These are phyloP conservation scores for Labia minor DNA, from an alignment of 2,888 invertebrate species.

Conservation along the genomic window DNA sequence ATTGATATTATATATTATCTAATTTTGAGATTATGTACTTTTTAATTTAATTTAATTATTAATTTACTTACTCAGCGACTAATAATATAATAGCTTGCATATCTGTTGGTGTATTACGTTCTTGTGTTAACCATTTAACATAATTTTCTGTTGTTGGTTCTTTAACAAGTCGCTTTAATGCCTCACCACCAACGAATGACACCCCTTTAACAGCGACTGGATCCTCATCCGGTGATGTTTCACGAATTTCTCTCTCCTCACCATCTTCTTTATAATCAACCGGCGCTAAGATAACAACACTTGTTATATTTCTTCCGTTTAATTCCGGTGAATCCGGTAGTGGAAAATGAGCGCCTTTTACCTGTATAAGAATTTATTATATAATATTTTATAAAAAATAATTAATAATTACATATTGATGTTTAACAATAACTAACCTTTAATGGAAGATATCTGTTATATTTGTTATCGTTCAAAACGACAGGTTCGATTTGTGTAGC, in stretches of 20 bases:
- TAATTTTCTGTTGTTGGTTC: slow-evolving; percentile 68
- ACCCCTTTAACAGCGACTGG: slow-evolving; percentile 53
- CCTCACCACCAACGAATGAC: slow-evolving; percentile 61
- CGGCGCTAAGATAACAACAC: slow-evolving; percentile 75
- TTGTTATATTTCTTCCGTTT: slow-evolving; percentile 64
- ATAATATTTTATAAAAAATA: not conserved
- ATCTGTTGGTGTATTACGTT: slow-evolving; percentile 60
- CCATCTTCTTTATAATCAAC: slow-evolving; percentile 52
- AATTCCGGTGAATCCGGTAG: slow-evolving; percentile 67
- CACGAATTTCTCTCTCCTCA: slow-evolving; percentile 30
- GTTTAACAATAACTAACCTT: slow-evolving; percentile 38
- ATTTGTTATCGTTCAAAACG: slow-evolving; percentile 55
- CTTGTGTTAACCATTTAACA: slow-evolving; percentile 66
- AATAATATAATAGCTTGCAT: slow-evolving; percentile 71
- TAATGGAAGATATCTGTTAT: slow-evolving; percentile 71
- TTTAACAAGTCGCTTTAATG: slow-evolving; percentile 61
- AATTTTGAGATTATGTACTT: too few species aligned
- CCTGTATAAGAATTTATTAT: slow-evolving; percentile 33
- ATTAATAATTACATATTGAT: not conserved
- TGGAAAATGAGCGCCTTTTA: slow-evolving; percentile 74
- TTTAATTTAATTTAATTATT: too few species aligned
- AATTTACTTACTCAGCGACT: slow-evolving; percentile 60
- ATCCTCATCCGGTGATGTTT: not conserved
- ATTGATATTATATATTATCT: too few species aligned
- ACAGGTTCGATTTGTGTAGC: slow-evolving; percentile 25